Evolutionary conservation across 2,113 vertebrate species (phyloP), one percentile per base, ranked within the genome.

Genomic region (Heterotis niloticus): DNA sequence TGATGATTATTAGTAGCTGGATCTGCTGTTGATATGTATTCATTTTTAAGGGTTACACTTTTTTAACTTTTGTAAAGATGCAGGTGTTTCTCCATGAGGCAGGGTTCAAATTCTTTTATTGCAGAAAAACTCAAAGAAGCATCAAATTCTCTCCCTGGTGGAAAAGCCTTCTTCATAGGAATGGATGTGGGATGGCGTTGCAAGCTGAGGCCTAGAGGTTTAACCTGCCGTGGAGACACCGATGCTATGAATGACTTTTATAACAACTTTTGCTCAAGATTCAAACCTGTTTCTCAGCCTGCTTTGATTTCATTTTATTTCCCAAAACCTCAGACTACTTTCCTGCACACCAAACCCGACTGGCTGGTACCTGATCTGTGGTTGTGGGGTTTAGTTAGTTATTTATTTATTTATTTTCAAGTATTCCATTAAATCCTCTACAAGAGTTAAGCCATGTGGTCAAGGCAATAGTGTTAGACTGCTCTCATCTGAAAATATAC

Each of bases 1-100:
- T 67, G 65, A 81, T 28, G 75, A 78, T 54, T 65, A 79, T 78
- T 57, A 67, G 81, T 72, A 77, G 78, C 60, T 80, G 23, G 69
- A 52, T 54, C 78, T 77, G 28, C 78, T 74, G 65, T 72, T 81
- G 57, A 62, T 76, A 52, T 69, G 76, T 76, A 56, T 75, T 75
- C 51, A 52, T 80, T 64, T 75, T 76, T n/a, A n/a, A n/a, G n/a
- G 66, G 60, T 62, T 79, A 26, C 52, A 54, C n/a, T n/a, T n/a
- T 57, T 59, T 60, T 79, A 74, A 60, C 74, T 82, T 80, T 78
- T 81, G 83, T 69, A 52, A 23, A 57, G 16, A n/a, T 74, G 54
- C 71, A 51, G 17, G 71, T 26, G 17, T 57, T n/a, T 14, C 13
- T 57, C 23, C 57, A 23, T 74, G 71, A 14, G 71, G 54, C n/a